Evolutionary conservation across 2,797 vertebrate genomes (phyloP).

Genomic region (Sebastes matsubarae): DNA sequence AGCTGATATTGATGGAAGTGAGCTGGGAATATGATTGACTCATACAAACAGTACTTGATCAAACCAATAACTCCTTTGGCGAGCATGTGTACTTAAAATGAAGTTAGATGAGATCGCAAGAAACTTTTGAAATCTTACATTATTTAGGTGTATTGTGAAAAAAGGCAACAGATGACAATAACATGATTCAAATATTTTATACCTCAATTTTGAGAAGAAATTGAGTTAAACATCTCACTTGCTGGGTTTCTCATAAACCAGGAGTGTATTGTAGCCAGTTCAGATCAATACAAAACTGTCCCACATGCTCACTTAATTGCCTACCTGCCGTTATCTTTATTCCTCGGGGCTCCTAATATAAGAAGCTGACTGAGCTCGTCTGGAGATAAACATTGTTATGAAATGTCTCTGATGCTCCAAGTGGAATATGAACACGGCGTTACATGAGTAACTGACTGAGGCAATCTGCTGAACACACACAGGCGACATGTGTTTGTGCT

Average conservation of each 20-base stretch:
- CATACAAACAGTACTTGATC: not conserved
- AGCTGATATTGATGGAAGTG: not conserved
- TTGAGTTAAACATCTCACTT: not conserved
- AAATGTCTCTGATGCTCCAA: constrained; percentile 14
- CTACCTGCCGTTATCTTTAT: constrained; percentile 47
- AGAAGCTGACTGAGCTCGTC: constrained; percentile 35
- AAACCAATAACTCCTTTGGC: not conserved
- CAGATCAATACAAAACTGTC: constrained; percentile 55
- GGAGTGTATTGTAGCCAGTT: constrained; percentile 5
- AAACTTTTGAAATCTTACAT: not conserved
- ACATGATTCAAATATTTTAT: constrained; percentile 2
- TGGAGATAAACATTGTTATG: constrained; percentile 48
- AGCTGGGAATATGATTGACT: not conserved
- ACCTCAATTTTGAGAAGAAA: constrained; percentile 9
- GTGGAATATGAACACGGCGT: constrained; percentile 49
- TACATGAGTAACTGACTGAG: constrained; percentile 8
- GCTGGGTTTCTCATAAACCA: constrained; percentile 51
- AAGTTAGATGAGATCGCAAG: constrained; percentile 4
- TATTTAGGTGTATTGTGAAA: not conserved
- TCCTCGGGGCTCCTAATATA: constrained; percentile 23
- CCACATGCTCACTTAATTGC: constrained; percentile 53
- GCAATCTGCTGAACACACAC: constrained; percentile 1
- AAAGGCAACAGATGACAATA: not conserved
- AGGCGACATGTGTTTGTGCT: constrained; percentile 27
- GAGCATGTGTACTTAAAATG: not conserved